phyloP scores from a whole-genome alignment of 92 coral and sea anemone species.

The Heteractis magnifica region DNA sequence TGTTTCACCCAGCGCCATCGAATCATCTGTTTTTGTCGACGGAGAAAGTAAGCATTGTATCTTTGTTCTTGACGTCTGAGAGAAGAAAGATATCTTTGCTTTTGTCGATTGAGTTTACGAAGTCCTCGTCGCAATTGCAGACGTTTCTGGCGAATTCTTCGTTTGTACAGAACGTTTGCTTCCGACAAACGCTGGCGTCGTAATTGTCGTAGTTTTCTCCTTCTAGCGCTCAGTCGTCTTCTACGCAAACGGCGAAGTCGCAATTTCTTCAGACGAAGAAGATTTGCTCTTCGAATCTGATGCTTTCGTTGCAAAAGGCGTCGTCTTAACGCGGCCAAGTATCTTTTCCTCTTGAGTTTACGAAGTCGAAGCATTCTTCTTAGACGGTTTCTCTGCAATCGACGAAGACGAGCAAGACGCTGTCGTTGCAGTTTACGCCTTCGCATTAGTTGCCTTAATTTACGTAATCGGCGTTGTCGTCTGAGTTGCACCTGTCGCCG shows the following conservation, averaged over 20 bases:
- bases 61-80: background rate
- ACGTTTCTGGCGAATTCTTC: conserved; percentile 28
- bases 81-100: background rate
- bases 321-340: background rate
- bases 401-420: conserved; percentile 14
- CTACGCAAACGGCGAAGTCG: conserved; percentile 16
- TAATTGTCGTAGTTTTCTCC: conserved; percentile 1
- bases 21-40: background rate
- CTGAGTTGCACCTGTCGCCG: background rate
- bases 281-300: conserved; percentile 6
- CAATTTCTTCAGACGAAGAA: background rate
- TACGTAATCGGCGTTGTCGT: conserved; percentile 14
- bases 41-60: background rate
- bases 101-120: conserved; percentile 19
- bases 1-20: background rate
- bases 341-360: background rate
- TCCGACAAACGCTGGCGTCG: background rate
- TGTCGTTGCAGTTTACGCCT: conserved; percentile 6
- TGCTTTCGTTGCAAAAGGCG: background rate
- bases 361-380: conserved; percentile 15
- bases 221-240: conserved; percentile 1
- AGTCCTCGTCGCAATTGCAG: conserved; percentile 11
- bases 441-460: background rate
- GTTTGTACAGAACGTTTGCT: background rate
- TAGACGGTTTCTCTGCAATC: background rate